These are phyloP conservation scores for Plusia festucae DNA, from an alignment of 2,888 invertebrate genomes.

Conservation along the genomic window DNA sequence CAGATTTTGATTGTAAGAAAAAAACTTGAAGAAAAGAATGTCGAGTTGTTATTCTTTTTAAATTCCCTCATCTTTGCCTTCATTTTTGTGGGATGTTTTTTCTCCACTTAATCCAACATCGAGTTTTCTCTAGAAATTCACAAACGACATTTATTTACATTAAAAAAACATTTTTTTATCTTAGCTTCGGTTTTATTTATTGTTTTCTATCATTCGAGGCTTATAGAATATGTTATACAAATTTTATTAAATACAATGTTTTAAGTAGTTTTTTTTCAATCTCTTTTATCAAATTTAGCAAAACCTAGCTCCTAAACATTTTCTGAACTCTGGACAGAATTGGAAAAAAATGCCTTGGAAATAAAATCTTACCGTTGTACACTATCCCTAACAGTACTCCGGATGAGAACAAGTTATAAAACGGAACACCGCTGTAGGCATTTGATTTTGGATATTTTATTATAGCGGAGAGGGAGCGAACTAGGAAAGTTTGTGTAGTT, in stretches of 20 bases:
- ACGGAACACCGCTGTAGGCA: conserved; percentile 61
- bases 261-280: too few relatives aligned
- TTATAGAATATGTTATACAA: too few relatives aligned
- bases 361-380: conserved; percentile 39
- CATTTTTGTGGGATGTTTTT: background rate
- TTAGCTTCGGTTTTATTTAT: too few relatives aligned
- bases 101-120: too few relatives aligned
- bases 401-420: conserved; percentile 63
- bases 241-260: too few relatives aligned
- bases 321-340: background rate
- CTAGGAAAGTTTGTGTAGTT: conserved; percentile 43
- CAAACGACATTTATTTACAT: too few relatives aligned
- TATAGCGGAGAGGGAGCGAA: conserved; percentile 37
- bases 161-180: too few relatives aligned
- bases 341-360: conserved; percentile 24
- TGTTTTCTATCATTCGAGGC: too few relatives aligned
- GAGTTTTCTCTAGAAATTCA: too few relatives aligned
- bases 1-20: background rate
- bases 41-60: too few relatives aligned
- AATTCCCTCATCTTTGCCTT: background rate
- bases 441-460: conserved; percentile 66
- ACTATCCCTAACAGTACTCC: conserved; percentile 40
- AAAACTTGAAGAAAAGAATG: too few relatives aligned
- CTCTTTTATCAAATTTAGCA: too few relatives aligned
- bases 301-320: background rate